Percentiles rank a stretch among this genome's conserved stretches.
Evolutionary conservation across 2,888 invertebrate species (phyloP).

Genomic region (Coremacera marginata): DNA sequence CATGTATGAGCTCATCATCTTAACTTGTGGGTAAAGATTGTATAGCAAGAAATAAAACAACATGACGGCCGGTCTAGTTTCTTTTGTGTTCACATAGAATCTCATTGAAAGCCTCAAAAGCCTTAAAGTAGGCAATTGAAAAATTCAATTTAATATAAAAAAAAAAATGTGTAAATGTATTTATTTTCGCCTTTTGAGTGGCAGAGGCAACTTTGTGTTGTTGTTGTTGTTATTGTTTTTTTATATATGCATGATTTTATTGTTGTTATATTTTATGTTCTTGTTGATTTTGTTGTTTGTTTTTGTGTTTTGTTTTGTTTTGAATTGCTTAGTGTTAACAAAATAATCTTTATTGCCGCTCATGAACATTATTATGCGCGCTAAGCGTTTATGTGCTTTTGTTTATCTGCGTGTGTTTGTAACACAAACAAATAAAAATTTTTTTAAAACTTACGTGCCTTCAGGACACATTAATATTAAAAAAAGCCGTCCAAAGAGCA

Average conservation of each 20-base stretch:
- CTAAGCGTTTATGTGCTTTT: neutral
- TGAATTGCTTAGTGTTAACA: conserved; percentile 9
- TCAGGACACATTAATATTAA: no score
- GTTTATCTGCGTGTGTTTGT: neutral
- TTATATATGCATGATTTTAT: no score
- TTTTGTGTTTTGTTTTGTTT: neutral
- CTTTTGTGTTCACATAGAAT: neutral
- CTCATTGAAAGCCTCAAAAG: neutral
- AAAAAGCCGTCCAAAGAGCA: no score
- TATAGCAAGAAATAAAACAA: neutral
- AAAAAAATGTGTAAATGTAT: no score
- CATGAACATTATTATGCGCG: conserved; percentile 4
- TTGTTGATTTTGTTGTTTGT: neutral
- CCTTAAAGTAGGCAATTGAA: conserved; percentile 4
- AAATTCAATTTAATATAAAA: no score
- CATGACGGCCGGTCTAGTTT: neutral
- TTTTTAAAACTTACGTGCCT: no score
- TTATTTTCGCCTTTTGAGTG: no score
- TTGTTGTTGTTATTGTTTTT: no score
- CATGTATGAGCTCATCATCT: neutral
- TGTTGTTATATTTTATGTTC: neutral
- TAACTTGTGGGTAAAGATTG: neutral
- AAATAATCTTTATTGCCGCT: conserved; percentile 7
- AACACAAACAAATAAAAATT: no score
- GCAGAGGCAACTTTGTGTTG: no score